Percentiles rank a stretch among this genome's conserved stretches.
Conservation (phyloP, 2,888 invertebrate species). For the Sabellastarte sp. region DNA sequence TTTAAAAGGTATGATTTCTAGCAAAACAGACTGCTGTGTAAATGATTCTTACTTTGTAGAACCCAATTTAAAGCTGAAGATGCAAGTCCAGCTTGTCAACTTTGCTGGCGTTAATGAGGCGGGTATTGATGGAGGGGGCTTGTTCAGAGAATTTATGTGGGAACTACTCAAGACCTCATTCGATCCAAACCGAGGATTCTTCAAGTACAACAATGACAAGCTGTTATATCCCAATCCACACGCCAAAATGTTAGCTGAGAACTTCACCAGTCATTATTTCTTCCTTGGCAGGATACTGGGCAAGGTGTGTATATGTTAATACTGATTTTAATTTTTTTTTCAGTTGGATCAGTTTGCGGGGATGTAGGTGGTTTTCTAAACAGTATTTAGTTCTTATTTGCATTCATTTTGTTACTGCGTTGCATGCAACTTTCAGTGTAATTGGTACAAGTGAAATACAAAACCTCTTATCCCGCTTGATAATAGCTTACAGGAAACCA, state of each 20-base stretch:
- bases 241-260: conserved; percentile 76
- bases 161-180: conserved; percentile 90
- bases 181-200: conserved; percentile 94
- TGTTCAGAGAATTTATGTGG: conserved; percentile 91
- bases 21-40: too few relatives aligned
- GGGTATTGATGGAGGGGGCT: conserved; percentile 95
- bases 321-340: too few relatives aligned
- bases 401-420: too few relatives aligned
- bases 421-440: too few relatives aligned
- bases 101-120: conserved; percentile 89
- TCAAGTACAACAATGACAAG: conserved; percentile 82
- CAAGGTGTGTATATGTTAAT: too few relatives aligned
- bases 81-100: conserved; percentile 87
- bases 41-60: conserved; percentile 69
- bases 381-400: too few relatives aligned
- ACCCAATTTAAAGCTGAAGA: conserved; percentile 79
- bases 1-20: too few relatives aligned
- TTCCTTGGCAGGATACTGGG: conserved; percentile 93
- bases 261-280: conserved; percentile 86
- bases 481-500: too few relatives aligned
- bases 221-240: conserved; percentile 95
- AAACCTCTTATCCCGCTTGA: too few relatives aligned
- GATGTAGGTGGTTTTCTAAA: too few relatives aligned
- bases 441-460: too few relatives aligned
- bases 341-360: too few relatives aligned